Percentiles rank a stretch among this genome's conserved stretches.
Conservation (phyloP, 2,113 vertebrate species). For the Trichechus manatus region DNA sequence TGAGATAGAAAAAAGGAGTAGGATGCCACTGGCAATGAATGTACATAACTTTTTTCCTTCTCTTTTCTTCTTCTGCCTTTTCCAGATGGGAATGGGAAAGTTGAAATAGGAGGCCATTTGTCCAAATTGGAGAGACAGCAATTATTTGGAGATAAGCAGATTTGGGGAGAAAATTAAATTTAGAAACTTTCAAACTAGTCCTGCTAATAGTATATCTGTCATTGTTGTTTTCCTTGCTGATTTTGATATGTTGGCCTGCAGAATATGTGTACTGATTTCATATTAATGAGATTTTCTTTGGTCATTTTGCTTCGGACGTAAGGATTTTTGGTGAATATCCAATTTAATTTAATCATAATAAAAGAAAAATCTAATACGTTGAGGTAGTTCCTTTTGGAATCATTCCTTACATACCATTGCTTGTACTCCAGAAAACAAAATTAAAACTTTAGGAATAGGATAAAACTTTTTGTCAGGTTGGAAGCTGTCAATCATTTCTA, state of each 20-base stretch:
- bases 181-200: slow-evolving; percentile 30
- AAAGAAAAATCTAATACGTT: not conserved
- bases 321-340: no score
- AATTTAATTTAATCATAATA: not conserved
- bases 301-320: slow-evolving; percentile 17
- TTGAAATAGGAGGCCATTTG: slow-evolving; percentile 52
- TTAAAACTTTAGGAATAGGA: not conserved
- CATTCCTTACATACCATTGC: not conserved
- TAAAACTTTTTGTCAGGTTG: slow-evolving; percentile 16
- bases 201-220: not conserved
- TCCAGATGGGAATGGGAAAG: not conserved
- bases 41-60: not conserved
- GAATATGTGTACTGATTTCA: not conserved
- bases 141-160: not conserved
- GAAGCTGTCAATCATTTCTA: not conserved
- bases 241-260: not conserved
- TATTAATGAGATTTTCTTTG: slow-evolving; percentile 43
- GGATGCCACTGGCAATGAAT: not conserved
- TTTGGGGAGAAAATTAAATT: not conserved
- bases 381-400: not conserved
- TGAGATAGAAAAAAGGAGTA: slow-evolving; percentile 17
- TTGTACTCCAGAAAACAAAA: not conserved
- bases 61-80: slow-evolving; percentile 14
- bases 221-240: slow-evolving; percentile 19
- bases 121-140: not conserved